Base-by-base conservation (phyloP, 2,888 invertebrate species). In the Odontomyia ornata region DNA sequence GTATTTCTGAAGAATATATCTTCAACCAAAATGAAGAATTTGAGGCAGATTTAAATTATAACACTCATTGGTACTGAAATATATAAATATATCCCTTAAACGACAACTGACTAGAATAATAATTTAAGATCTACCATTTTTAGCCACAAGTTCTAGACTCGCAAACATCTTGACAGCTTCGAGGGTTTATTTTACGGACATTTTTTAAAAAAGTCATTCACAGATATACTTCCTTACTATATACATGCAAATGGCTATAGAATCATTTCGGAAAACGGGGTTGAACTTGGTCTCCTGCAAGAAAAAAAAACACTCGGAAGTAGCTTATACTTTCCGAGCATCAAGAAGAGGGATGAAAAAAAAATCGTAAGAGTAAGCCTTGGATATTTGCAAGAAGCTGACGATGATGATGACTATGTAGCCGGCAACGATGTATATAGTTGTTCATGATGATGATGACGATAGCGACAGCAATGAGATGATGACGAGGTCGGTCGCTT, bases 111-210 rank as follows among this genome's bases (percentile, higher is more conserved):
- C 36, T 36, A 5, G 5, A 3, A 3, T 36, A 3, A 25, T 47
- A 69, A 69, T 69, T 25, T 25, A 69, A 47, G 69, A 69, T 69
- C 46, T 47, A 69, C 47, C 69, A 47, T 36, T 73, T 73, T 57
- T 57, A 73, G 57, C 73, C 60, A 57, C 57, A 73, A 73, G 73
- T 60, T 60, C 60, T 73, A 73, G 73, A 73, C 73, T 60, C 23
- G 60, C 73, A 57, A 73, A 73, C 73, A 73, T 60, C 73, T 73
- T 57, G 57, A 57, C 73, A 18, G 57, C 25, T 52, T 73, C 60
- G 52, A 73, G 72, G 11, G 57, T 43, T 36, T 36, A 60, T 72
- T 56, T 69, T 46, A 23, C 25, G 15, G 25, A 47, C 21, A 43
- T 15, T 1, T 1, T 25, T 15, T 47, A 28, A n/a, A 65, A 13